A percentile compares a stretch with the other conserved stretches of the same genome.
Evolutionary conservation across 2,113 vertebrate species (phyloP).

Genomic region (Stercorarius parasiticus): DNA sequence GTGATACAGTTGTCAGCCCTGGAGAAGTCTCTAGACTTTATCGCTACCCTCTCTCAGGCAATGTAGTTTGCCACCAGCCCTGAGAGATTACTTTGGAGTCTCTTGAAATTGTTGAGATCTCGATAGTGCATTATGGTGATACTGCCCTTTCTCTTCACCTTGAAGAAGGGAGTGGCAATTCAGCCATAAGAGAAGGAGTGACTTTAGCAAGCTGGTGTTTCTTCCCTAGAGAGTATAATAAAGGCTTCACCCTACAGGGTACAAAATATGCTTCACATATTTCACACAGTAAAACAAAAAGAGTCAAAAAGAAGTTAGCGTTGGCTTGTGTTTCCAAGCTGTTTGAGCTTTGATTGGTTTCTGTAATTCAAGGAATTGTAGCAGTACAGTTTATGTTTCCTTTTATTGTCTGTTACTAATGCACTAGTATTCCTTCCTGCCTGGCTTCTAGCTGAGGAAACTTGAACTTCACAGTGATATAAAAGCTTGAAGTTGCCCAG

Average conservation of each 20-base stretch:
- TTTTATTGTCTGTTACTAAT: neutral
- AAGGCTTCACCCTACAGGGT: neutral
- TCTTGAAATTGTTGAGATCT: conserved; percentile 26
- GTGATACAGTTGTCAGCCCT: conserved; percentile 13
- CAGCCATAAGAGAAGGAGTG: neutral
- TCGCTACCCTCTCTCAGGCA: neutral
- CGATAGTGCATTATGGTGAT: neutral
- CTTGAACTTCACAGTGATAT: neutral
- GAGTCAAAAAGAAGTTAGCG: neutral
- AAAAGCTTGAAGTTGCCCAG: neutral
- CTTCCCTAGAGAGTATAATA: neutral
- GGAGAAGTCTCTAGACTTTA: conserved; percentile 10
- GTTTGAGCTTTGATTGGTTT: neutral
- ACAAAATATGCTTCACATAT: neutral
- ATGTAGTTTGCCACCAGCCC: conserved; percentile 1
- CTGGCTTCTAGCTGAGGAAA: neutral
- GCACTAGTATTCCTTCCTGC: neutral
- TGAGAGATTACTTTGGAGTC: conserved; percentile 30
- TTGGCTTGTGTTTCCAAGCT: neutral
- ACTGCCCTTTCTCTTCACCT: conserved; percentile 18
- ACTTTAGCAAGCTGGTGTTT: neutral
- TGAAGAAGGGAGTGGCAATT: conserved; percentile 26
- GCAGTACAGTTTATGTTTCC: neutral
- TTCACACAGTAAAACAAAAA: neutral
- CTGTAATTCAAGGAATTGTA: neutral